Evolutionary conservation across 1,140 invertebrate genomes (phyloP).

Genomic region (Galleria mellonella): DNA sequence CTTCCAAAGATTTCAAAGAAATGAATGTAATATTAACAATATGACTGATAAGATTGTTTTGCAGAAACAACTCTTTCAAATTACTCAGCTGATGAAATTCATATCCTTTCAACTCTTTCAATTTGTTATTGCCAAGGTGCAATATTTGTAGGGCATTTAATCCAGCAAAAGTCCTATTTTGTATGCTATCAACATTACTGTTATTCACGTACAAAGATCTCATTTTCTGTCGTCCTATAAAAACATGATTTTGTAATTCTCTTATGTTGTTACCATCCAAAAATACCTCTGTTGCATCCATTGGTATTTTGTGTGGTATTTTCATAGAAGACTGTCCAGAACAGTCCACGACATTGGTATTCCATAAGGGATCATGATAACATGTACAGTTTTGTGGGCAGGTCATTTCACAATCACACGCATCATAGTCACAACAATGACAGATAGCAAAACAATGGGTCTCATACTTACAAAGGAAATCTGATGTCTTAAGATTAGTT

Average conservation of each 20-base stretch:
- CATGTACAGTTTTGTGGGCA: slow-evolving; percentile 94
- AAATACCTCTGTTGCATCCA: slow-evolving; percentile 95
- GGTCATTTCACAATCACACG: slow-evolving; percentile 96
- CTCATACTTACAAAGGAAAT: slow-evolving; percentile 93
- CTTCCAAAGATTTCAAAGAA: slow-evolving; percentile 84
- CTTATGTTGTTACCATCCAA: slow-evolving; percentile 92
- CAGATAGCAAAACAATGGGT: slow-evolving; percentile 95
- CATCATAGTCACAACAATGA: slow-evolving; percentile 95
- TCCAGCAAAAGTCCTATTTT: slow-evolving; percentile 94
- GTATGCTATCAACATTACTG: slow-evolving; percentile 88
- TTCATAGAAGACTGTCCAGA: slow-evolving; percentile 83
- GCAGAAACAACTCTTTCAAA: slow-evolving; percentile 88
- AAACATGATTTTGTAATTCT: slow-evolving; percentile 89
- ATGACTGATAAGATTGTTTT: slow-evolving; percentile 87
- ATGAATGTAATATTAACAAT: slow-evolving; percentile 89
- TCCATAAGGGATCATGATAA: slow-evolving; percentile 94
- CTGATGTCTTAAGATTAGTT: slow-evolving; percentile 79
- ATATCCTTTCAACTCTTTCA: slow-evolving; percentile 87
- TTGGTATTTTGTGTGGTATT: slow-evolving; percentile 90
- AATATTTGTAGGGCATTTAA: slow-evolving; percentile 86
- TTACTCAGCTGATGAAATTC: slow-evolving; percentile 91
- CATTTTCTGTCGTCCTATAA: slow-evolving; percentile 94
- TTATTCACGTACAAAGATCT: slow-evolving; percentile 89
- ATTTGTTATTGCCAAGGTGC: slow-evolving; percentile 89
- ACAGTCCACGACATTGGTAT: slow-evolving; percentile 94